These are phyloP conservation scores for Pelvicachromis taeniatus DNA, from an alignment of 2,113 vertebrate species.

Conservation along the genomic window DNA sequence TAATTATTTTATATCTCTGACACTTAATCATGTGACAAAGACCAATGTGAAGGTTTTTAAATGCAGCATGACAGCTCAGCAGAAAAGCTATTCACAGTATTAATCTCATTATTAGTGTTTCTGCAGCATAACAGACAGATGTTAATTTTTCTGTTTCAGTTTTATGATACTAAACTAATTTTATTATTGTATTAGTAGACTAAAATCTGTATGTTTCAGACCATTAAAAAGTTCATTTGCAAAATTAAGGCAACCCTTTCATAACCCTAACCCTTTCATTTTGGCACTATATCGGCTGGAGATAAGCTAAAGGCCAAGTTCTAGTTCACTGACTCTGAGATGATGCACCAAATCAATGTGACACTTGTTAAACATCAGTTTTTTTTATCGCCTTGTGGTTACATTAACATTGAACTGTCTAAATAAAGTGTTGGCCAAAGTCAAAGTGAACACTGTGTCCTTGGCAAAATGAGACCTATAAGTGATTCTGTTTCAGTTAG, in stretches of 20 bases:
- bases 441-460: slow-evolving; percentile 25
- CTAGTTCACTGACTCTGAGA: background rate
- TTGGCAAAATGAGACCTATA: slow-evolving; percentile 7
- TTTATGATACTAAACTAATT: background rate
- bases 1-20: background rate
- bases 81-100: background rate
- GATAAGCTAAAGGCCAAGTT: background rate
- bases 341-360: background rate
- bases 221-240: background rate
- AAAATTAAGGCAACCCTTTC: background rate
- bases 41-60: background rate
- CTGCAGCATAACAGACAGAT: background rate
- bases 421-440: slow-evolving; percentile 15
- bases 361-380: slow-evolving; percentile 28
- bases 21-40: background rate
- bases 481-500: slow-evolving; percentile 5
- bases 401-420: background rate
- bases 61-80: background rate
- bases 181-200: background rate
- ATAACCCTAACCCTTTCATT: background rate
- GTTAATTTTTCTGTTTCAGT: background rate
- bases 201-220: background rate
- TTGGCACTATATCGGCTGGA: background rate
- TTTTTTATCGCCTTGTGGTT: background rate
- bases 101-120: background rate